phyloP scores from a whole-genome alignment of 2,888 invertebrate genomes.

The Sinohyriopsis cumingii region DNA sequence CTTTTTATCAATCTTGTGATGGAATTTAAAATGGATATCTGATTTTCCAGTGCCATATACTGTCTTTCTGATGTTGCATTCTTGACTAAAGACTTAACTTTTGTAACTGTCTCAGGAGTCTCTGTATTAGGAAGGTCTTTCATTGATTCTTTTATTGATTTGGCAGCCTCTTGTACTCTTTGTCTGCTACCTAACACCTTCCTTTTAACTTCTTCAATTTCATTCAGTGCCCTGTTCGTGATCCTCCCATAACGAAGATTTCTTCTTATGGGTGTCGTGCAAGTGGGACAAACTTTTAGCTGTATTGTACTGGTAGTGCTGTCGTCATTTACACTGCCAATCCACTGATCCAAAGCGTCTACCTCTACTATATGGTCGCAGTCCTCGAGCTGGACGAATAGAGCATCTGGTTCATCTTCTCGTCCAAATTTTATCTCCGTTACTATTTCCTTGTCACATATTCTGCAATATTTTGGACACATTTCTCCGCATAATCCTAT shows the following conservation, averaged over 20 bases:
- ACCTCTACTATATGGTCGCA: slow-evolving; percentile 70
- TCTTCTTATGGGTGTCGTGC: slow-evolving; percentile 77
- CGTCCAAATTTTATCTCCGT: slow-evolving; percentile 72
- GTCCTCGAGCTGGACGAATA: slow-evolving; percentile 64
- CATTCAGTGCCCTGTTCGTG: slow-evolving; percentile 71
- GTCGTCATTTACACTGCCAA: slow-evolving; percentile 68
- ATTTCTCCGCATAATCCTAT: slow-evolving; percentile 83
- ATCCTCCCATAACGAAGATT: slow-evolving; percentile 77
- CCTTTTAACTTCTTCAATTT: slow-evolving; percentile 67
- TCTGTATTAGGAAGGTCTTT: not conserved
- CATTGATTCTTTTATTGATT: slow-evolving; percentile 11
- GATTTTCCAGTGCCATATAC: slow-evolving; percentile 26
- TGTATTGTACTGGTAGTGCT: slow-evolving; percentile 57
- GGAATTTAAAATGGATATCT: slow-evolving; percentile 17
- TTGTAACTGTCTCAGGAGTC: not conserved
- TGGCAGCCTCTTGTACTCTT: slow-evolving; percentile 10
- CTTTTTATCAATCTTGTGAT: slow-evolving; percentile 11
- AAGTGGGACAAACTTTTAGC: slow-evolving; percentile 75
- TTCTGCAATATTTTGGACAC: slow-evolving; percentile 78
- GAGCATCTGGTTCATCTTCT: slow-evolving; percentile 76
- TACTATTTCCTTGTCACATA: slow-evolving; percentile 73
- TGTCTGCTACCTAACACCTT: slow-evolving; percentile 26
- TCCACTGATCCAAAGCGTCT: slow-evolving; percentile 69
- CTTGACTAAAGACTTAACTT: slow-evolving; percentile 9
- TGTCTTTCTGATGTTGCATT: slow-evolving; percentile 22